Evolutionary conservation across 2,888 invertebrate genomes (phyloP), one percentile per base, ranked within the genome.

Genomic region (Melieria picta): DNA sequence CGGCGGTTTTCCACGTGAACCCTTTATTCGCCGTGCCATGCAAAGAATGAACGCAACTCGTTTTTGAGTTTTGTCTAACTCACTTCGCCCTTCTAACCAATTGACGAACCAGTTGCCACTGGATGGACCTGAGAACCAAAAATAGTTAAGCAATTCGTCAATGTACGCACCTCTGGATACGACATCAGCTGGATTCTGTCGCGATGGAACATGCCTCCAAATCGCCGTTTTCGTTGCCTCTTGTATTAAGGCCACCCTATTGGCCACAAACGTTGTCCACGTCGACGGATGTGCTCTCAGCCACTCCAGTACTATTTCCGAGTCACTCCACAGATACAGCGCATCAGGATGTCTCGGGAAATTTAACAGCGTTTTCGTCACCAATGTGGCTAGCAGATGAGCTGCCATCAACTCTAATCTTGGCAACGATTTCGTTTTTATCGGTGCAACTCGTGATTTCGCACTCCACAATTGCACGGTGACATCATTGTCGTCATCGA

Each of bases 291-390:
- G 72, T 11, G 57, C 74, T 7, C 61, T 72, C 11, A 75, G 10
- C 72, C 71, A 75, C 7, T 75, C 72, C 4, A 77, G 52, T 46
- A 72, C 68, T 9, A 77, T 74, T 68, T 73, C 72, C 5, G 75
- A 76, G 60, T 73, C 70, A 6, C 74, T 72, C 76, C 74, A 75
- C 46, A 69, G 63, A 57, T 57, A 71, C 7, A 48, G 60, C 10
- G 45, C 69, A 63, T 70, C 58, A 58, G 55, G 58, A 6, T 16
- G n/a, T 6, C 58, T 50, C 3, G 62, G 55, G 47, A 71, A 71
- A 63, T 71, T 71, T 6, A 57, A 11, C 30, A 55, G 71, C 9
- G 65, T 63, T 57, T 74, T 71, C 7, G 47, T 16, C 45, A 74
- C 63, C 57, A 74, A 62, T 30, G 55, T 67, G 7, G 68, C 60